These are phyloP conservation scores for Hypselothyrea guttata DNA, from an alignment of 2,888 invertebrate genomes.

Conservation along the genomic window DNA sequence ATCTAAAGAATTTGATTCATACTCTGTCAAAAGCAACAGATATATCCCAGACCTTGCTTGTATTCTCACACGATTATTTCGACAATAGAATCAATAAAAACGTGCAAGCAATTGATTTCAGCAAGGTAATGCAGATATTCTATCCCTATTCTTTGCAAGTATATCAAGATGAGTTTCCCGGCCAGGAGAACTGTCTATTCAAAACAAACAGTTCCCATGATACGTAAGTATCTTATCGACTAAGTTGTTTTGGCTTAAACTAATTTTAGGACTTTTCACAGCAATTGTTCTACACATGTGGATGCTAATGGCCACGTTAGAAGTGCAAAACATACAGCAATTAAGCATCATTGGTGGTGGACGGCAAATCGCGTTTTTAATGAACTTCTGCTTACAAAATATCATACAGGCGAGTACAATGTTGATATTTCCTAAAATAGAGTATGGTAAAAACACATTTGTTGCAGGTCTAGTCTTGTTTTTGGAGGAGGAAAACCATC, in stretches of 20 bases:
- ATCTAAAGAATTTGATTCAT: conserved; percentile 92
- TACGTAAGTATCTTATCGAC: conserved; percentile 85
- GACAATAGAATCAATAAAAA: conserved; percentile 94
- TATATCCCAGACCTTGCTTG: conserved; percentile 92
- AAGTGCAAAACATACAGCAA: conserved; percentile 82
- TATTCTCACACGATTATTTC: conserved; percentile 97
- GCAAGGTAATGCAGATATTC: conserved; percentile 92
- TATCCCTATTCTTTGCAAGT: conserved; percentile 97
- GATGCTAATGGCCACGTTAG: no score
- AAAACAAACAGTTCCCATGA: conserved; percentile 90
- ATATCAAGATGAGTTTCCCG: conserved; percentile 94
- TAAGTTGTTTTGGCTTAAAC: no score
- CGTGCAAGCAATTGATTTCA: conserved; percentile 95
- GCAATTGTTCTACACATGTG: no score
- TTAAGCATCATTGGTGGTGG: conserved; percentile 99
- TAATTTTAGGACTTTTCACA: no score
- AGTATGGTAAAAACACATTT: no score
- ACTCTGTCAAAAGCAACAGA: conserved; percentile 93
- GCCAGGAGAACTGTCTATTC: conserved; percentile 96
- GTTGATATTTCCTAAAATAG: background rate
- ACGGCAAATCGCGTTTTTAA: conserved; percentile 97
- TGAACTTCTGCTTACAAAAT: conserved; percentile 89
- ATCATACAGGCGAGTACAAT: conserved; percentile 86
- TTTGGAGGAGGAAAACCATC: conserved; percentile 98
- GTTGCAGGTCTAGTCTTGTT: conserved; percentile 90